These are phyloP conservation scores for Drosophila prosaltans DNA, from an alignment of 1,140 invertebrate genomes.

Conservation along the genomic window DNA sequence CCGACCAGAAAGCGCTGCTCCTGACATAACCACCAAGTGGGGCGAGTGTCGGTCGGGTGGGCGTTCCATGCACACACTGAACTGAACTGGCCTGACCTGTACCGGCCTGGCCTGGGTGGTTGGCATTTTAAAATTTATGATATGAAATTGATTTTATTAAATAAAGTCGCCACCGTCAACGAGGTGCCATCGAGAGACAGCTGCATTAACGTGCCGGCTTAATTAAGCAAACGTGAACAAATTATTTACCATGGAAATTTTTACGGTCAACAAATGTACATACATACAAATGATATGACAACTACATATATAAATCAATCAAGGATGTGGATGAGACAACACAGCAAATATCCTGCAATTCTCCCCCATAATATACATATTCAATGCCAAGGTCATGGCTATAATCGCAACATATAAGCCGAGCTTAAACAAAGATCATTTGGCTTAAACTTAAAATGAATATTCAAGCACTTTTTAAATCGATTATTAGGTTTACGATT, in stretches of 20 bases:
- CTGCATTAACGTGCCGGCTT: slow-evolving; percentile 63
- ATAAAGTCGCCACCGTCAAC: slow-evolving; percentile 54
- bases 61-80: neutral
- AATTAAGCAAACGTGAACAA: slow-evolving; percentile 49
- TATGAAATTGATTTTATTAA: slow-evolving; percentile 77
- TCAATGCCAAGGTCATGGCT: neutral
- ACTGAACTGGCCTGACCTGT: too few species aligned
- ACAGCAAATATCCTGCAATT: too few species aligned
- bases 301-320: neutral
- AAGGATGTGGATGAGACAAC: neutral
- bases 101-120: neutral
- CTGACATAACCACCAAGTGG: slow-evolving; percentile 54
- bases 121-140: slow-evolving; percentile 66
- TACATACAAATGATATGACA: too few species aligned
- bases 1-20: slow-evolving; percentile 63
- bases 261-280: too few species aligned
- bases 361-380: neutral
- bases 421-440: too few species aligned
- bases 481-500: too few species aligned
- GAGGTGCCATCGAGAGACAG: slow-evolving; percentile 25
- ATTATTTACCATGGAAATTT: slow-evolving; percentile 9
- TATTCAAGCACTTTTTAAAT: too few species aligned
- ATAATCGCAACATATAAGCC: neutral
- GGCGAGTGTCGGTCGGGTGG: neutral
- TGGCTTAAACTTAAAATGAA: too few species aligned